Percentiles rank a stretch among this genome's conserved stretches.
Evolutionary conservation across 2,888 invertebrate genomes (phyloP).

Genomic region (Calephelis perditalis): DNA sequence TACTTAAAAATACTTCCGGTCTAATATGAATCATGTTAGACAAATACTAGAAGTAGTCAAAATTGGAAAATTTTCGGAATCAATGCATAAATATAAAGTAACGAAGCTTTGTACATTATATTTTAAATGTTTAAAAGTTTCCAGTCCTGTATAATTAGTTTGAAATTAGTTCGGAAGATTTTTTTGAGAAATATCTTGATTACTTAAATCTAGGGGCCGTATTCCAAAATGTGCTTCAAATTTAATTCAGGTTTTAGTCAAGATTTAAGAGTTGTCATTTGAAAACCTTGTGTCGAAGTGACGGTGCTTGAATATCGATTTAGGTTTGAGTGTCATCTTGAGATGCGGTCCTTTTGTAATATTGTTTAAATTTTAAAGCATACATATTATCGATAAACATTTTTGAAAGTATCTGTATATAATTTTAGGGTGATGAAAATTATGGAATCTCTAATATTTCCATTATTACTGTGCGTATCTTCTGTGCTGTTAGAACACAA

Average conservation of each 20-base stretch:
- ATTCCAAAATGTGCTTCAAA: too few relatives aligned
- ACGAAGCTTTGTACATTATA: too few relatives aligned
- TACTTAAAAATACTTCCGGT: constrained; percentile 14
- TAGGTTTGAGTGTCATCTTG: not conserved
- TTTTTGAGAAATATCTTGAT: constrained; percentile 3
- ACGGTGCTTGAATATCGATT: too few relatives aligned
- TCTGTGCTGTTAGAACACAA: constrained; percentile 64
- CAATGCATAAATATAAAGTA: too few relatives aligned
- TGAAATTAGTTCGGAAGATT: not conserved
- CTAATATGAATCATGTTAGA: constrained; percentile 13
- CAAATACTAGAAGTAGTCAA: not conserved
- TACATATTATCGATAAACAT: constrained; percentile 49
- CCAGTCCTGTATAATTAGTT: not conserved
- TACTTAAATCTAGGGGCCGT: not conserved
- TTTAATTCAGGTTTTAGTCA: too few relatives aligned
- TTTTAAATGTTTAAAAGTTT: too few relatives aligned
- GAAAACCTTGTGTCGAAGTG: too few relatives aligned
- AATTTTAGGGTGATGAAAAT: constrained; percentile 65
- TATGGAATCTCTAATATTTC: constrained; percentile 73
- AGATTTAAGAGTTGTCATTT: too few relatives aligned
- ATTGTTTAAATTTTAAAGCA: constrained; percentile 10
- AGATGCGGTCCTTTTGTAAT: constrained; percentile 1
- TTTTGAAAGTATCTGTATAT: constrained; percentile 61
- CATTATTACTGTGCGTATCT: constrained; percentile 59
- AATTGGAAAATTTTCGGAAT: too few relatives aligned